These are phyloP conservation scores for Dicerorhinus sumatrensis DNA, from an alignment of 2,113 vertebrate species.

Conservation along the genomic window DNA sequence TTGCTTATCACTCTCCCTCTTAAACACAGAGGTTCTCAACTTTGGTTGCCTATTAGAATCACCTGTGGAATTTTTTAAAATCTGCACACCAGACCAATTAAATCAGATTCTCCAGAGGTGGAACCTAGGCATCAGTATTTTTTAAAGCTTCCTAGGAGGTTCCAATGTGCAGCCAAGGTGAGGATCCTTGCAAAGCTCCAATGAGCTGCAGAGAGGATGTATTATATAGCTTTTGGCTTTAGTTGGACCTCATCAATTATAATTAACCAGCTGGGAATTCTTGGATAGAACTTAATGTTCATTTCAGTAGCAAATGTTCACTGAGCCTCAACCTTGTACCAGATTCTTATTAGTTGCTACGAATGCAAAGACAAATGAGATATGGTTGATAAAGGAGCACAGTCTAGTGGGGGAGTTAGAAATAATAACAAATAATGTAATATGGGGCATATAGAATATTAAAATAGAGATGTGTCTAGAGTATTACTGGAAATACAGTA, in stretches of 20 bases:
- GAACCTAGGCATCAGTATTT: neutral
- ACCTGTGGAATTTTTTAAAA: neutral
- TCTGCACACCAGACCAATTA: neutral
- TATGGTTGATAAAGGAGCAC: neutral
- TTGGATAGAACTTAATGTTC: neutral
- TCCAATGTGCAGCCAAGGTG: neutral
- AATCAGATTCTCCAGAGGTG: neutral
- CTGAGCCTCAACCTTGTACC: neutral
- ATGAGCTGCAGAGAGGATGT: neutral
- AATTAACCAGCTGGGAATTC: slow-evolving; percentile 44
- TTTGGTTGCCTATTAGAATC: neutral
- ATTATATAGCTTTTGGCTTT: neutral
- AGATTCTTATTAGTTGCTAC: slow-evolving; percentile 36
- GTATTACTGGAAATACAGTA: slow-evolving; percentile 16
- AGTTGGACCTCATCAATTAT: slow-evolving; percentile 15
- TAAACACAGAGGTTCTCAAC: neutral
- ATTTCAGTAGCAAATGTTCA: neutral
- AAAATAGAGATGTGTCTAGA: neutral
- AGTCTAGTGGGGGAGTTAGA: neutral
- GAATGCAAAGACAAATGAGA: slow-evolving; percentile 10
- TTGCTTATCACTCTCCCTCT: neutral
- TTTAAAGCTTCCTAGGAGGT: neutral
- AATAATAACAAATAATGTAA: slow-evolving; percentile 1
- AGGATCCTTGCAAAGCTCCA: neutral
- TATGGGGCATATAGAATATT: neutral